These are phyloP conservation scores for Heloderma charlesbogerti DNA, from an alignment of 2,113 vertebrate genomes.

Conservation along the genomic window DNA sequence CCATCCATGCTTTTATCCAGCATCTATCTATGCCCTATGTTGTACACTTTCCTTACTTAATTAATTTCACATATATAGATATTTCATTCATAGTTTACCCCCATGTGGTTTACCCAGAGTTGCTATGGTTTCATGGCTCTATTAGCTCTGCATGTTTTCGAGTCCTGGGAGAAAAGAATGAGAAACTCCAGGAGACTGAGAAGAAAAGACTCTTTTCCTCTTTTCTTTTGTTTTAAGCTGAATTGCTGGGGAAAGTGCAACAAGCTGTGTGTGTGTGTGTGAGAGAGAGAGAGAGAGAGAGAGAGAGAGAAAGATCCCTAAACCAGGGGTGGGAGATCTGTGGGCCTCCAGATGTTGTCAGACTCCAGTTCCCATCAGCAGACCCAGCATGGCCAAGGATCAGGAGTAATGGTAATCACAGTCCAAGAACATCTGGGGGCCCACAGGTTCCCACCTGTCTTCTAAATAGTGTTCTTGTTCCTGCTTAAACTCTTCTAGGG, in stretches of 20 bases:
- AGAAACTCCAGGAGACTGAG: neutral
- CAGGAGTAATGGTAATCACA: neutral
- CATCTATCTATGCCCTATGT: neutral
- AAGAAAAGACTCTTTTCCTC: neutral
- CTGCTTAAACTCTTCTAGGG: neutral
- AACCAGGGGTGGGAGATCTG: neutral
- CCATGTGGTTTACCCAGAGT: conserved; percentile 12
- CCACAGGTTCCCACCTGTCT: neutral
- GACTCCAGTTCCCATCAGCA: neutral
- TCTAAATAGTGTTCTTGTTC: neutral
- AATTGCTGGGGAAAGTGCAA: neutral
- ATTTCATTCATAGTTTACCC: conserved; percentile 24
- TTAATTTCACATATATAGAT: conserved; percentile 14
- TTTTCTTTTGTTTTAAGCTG: neutral
- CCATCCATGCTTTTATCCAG: neutral
- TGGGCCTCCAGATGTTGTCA: neutral
- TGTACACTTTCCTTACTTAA: conserved; percentile 6
- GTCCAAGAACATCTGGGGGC: neutral
- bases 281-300: too few species aligned
- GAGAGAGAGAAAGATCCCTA: too few species aligned
- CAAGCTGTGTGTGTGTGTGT: neutral
- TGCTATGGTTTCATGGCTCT: conserved; percentile 41
- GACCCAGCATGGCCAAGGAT: neutral
- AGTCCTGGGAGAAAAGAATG: conserved; percentile 8
- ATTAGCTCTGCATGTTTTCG: conserved; percentile 18